Conservation (phyloP, 2,888 invertebrate genomes). For the Nebria salina region DNA sequence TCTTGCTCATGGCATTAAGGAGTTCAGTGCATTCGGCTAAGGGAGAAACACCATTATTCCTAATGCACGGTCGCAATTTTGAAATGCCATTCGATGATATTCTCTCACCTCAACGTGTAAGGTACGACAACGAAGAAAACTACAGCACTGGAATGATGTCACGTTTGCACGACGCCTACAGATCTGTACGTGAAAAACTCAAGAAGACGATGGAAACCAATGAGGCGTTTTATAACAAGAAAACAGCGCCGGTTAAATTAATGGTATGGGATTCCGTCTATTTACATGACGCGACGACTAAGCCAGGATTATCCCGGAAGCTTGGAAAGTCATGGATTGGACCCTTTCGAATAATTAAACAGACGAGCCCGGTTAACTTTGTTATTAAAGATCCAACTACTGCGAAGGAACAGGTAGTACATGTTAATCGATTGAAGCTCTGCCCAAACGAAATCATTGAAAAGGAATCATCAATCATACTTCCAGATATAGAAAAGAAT, state of each 20-base stretch:
- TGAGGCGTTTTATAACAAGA: slow-evolving; percentile 23
- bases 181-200: slow-evolving; percentile 2
- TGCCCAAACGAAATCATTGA: too few species aligned
- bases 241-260: not conserved
- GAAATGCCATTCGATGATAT: slow-evolving; percentile 23
- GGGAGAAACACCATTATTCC: slow-evolving; percentile 17
- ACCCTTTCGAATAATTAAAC: too few species aligned
- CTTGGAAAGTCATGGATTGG: not conserved
- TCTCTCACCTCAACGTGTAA: not conserved
- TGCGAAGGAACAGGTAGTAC: too few species aligned
- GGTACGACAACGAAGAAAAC: slow-evolving; percentile 17
- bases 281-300: slow-evolving; percentile 7
- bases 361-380: too few species aligned
- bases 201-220: slow-evolving; percentile 6
- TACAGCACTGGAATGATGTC: slow-evolving; percentile 8
- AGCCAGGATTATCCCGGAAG: not conserved
- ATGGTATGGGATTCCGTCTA: slow-evolving; percentile 26
- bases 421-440: too few species aligned
- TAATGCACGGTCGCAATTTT: slow-evolving; percentile 24
- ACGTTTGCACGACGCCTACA: slow-evolving; percentile 6
- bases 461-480: too few species aligned
- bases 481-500: too few species aligned
- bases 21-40: not conserved
- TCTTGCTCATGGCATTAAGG: not conserved
- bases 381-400: too few species aligned